These are phyloP conservation scores for Charanyca ferruginea DNA, from an alignment of 2,888 invertebrate species.

Conservation along the genomic window DNA sequence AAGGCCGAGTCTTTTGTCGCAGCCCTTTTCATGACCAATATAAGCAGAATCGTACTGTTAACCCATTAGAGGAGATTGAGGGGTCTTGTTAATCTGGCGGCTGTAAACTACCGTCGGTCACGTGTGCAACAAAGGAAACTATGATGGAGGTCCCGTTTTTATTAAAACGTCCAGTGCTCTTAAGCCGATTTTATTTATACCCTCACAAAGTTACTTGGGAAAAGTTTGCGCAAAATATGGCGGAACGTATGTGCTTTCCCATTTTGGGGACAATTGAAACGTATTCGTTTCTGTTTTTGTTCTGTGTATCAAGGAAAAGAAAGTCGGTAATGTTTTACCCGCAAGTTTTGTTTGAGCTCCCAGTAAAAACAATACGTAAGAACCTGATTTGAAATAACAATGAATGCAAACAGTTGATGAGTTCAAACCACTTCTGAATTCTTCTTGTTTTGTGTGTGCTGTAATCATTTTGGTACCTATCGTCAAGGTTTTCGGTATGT, in stretches of 20 bases:
- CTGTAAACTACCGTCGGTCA: conserved; percentile 74
- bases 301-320: conserved; percentile 11
- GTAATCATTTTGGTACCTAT: no score
- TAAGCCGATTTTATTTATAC: conserved; percentile 79
- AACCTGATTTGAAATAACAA: conserved; percentile 3
- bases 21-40: conserved; percentile 63
- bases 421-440: background rate
- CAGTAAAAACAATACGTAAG: conserved; percentile 13
- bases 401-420: background rate
- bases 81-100: conserved; percentile 68
- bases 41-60: conserved; percentile 54
- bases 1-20: conserved; percentile 71
- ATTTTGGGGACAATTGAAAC: conserved; percentile 42
- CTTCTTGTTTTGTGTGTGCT: background rate
- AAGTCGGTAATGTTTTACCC: background rate
- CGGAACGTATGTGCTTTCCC: conserved; percentile 39
- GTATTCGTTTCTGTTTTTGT: conserved; percentile 31
- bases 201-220: conserved; percentile 63
- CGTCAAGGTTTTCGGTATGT: no score
- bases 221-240: conserved; percentile 55
- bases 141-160: conserved; percentile 82
- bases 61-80: conserved; percentile 47
- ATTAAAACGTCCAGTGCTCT: conserved; percentile 79
- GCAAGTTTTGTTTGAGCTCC: conserved; percentile 5
- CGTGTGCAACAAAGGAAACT: conserved; percentile 81